Evolutionary conservation across 2,797 vertebrate species (phyloP).

Genomic region (Sebastiscus tertius): DNA sequence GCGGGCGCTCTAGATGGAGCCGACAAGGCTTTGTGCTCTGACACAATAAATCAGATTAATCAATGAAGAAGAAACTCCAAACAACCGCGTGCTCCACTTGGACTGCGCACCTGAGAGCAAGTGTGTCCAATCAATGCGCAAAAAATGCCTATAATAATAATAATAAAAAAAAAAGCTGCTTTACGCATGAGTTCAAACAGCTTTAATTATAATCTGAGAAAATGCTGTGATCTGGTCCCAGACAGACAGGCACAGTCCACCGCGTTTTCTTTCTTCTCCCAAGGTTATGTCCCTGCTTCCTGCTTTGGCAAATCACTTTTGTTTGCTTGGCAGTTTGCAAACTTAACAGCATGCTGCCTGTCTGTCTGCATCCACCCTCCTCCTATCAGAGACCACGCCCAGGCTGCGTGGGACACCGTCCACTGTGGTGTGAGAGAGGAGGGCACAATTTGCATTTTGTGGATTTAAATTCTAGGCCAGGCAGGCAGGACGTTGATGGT

Average conservation of each 20-base stretch:
- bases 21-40: conserved; percentile 59
- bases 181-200: not conserved
- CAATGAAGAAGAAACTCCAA: conserved; percentile 35
- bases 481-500: not conserved
- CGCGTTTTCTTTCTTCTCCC: not conserved
- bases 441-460: conserved; percentile 50
- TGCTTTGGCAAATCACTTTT: conserved; percentile 38
- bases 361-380: conserved; percentile 33
- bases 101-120: conserved; percentile 27
- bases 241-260: not conserved
- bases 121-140: not conserved
- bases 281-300: conserved; percentile 55
- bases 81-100: not conserved
- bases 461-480: conserved; percentile 41
- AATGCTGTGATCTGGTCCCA: not conserved
- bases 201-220: not conserved
- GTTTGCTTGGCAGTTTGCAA: conserved; percentile 62
- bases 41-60: conserved; percentile 51
- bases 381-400: conserved; percentile 60
- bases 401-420: conserved; percentile 19
- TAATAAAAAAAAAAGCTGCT: not conserved
- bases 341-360: conserved; percentile 61
- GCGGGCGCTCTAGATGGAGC: conserved; percentile 70
- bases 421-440: conserved; percentile 19
- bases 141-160: not conserved